Percentiles rank a stretch among this genome's conserved stretches.
Conservation (phyloP, 37 sponge, comb jelly and placozoan genomes). For the Beroe ovata region DNA sequence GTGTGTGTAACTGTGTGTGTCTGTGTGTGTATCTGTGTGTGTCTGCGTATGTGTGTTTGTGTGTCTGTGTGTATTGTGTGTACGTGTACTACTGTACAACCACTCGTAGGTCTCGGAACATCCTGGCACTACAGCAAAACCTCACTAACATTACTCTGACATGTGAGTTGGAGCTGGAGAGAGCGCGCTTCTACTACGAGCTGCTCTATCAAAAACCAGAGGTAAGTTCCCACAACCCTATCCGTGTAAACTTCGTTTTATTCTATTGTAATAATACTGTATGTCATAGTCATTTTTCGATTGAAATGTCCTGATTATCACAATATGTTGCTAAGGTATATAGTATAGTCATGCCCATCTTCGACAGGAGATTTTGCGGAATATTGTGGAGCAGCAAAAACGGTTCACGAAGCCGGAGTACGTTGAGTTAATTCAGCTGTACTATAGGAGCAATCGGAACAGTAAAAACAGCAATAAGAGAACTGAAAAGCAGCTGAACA, state of each 20-base stretch:
- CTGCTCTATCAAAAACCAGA: conserved; percentile 83
- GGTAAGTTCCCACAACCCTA: too few relatives aligned
- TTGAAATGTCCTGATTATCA: too few relatives aligned
- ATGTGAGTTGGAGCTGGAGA: conserved; percentile 85
- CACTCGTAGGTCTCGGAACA: conserved; percentile 91
- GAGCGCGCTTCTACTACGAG: conserved; percentile 86
- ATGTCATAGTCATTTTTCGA: not conserved
- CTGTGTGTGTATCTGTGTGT: too few relatives aligned
- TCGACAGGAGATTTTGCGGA: conserved; percentile 77
- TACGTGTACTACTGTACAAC: too few relatives aligned
- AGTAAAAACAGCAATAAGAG: conserved; percentile 62
- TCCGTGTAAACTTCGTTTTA: too few relatives aligned
- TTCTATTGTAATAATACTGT: not conserved
- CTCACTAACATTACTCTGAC: conserved; percentile 90
- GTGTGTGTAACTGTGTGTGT: too few relatives aligned
- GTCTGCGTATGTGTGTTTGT: too few relatives aligned
- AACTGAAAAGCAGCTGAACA: conserved; percentile 28
- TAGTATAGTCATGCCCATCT: too few relatives aligned
- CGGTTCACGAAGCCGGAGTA: conserved; percentile 78
- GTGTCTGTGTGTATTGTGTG: too few relatives aligned
- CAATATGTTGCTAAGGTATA: too few relatives aligned
- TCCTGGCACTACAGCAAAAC: conserved; percentile 82
- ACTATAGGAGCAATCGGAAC: conserved; percentile 68
- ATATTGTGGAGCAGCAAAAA: conserved; percentile 75
- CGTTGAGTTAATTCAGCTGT: conserved; percentile 71